Evolutionary conservation across 2,888 invertebrate species (phyloP).

Genomic region (Therioaphis trifolii): DNA sequence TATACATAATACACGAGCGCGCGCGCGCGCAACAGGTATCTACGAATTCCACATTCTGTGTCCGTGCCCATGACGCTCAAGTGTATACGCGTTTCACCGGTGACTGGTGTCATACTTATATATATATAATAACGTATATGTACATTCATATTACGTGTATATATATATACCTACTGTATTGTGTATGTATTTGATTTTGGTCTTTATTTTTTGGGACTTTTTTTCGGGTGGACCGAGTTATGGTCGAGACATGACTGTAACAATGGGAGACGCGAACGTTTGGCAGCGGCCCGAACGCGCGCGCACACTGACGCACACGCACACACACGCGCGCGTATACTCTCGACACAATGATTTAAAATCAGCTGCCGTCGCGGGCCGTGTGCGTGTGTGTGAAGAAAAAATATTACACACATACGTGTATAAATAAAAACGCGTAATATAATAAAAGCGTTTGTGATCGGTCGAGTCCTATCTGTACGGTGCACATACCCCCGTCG

Average conservation of each 20-base stretch:
- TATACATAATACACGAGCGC: not conserved
- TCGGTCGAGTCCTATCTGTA: not conserved
- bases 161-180: not conserved
- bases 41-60: constrained; percentile 42
- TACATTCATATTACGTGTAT: not conserved
- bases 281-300: not conserved
- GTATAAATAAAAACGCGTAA: not conserved
- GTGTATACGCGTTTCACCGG: not conserved
- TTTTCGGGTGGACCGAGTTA: constrained; percentile 42
- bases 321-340: not conserved
- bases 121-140: not conserved
- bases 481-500: too few species aligned
- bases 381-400: not conserved
- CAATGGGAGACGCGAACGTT: constrained; percentile 51
- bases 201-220: constrained; percentile 11
- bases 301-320: not conserved
- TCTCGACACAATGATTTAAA: constrained; percentile 42
- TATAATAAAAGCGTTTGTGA: constrained; percentile 5
- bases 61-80: constrained; percentile 17
- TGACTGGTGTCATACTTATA: not conserved
- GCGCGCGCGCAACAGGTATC: constrained; percentile 53
- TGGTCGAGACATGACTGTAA: constrained; percentile 61
- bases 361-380: constrained; percentile 31
- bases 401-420: not conserved
- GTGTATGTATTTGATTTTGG: constrained; percentile 2